Evolutionary conservation across 2,113 vertebrate species (phyloP), one percentile per base, ranked within the genome.

Genomic region (Physeter macrocephalus): DNA sequence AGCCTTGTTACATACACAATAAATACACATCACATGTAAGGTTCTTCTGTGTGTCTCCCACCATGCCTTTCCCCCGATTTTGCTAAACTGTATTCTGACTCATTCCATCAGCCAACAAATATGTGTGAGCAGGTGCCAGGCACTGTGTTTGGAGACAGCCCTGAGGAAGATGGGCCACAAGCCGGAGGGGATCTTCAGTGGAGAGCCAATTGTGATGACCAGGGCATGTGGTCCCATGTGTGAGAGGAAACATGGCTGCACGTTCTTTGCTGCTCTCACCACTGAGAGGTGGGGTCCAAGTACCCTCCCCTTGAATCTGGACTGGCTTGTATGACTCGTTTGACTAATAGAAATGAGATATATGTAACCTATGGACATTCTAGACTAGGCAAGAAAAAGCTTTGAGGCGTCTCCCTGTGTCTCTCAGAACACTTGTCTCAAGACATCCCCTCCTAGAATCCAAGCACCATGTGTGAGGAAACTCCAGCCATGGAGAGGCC

Each of bases 311-410:
- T n/a, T 6, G 54, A 49, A 31, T 23, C 27, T 21, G 23, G 27
- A 31, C 46, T 15, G 67, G 2, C 21, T 5, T 9, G 17, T 21
- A 3, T 11, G 25, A 31, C 39, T 41, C 1, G 21, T 5, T 31
- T 29, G 49, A 18, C 62, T 57, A 36, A 15, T 0, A 64, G 54
- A 57, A 78, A 80, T 18, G 25, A 46, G n/a, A 57, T 10, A 8
- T 3, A 5, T 1, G 4, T 9, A 27, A 57, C 3, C 5, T 17
- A 1, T 5, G 39, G 62, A 1, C 41, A 39, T 39, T 66, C 27
- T 46, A 13, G 8, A 36, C 21, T 2, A 18, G 54, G 25, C 4
- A 5, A 39, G 34, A 25, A 31, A 74, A 14, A 67, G 39, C 62
- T 66, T 3, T 39, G 8, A 36, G 12, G 54, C 39, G 39, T 72